A percentile compares a stretch with the other conserved stretches of the same genome.
phyloP scores from a whole-genome alignment of 1,140 invertebrate genomes.

The Periplaneta americana region DNA sequence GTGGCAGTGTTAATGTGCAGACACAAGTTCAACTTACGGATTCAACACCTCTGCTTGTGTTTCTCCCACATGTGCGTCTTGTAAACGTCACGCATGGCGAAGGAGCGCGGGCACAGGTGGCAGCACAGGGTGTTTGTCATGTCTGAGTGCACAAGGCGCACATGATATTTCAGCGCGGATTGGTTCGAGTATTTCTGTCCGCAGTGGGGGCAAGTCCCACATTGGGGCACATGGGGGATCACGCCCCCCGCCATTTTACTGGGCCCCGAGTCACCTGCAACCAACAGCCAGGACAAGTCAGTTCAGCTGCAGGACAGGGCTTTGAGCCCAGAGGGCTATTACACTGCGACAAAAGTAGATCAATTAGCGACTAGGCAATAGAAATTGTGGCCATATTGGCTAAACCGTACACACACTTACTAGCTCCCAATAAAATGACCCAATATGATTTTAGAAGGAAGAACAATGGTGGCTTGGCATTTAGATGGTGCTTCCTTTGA shows the following conservation, averaged over 20 bases:
- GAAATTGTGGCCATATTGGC: no score
- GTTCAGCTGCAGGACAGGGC: no score
- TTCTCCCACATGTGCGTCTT: constrained; percentile 58
- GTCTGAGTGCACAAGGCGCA: constrained; percentile 60
- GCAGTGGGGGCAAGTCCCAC: constrained; percentile 52
- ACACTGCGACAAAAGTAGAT: no score
- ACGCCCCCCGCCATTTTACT: not conserved
- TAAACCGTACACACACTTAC: no score
- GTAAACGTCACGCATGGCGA: constrained; percentile 55
- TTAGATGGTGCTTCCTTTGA: no score
- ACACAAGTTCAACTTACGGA: not conserved
- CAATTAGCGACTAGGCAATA: no score
- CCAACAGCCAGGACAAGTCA: not conserved
- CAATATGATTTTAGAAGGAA: no score
- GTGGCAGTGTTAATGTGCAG: no score
- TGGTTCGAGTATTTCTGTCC: constrained; percentile 57
- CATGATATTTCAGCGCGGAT: constrained; percentile 61
- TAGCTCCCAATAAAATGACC: no score
- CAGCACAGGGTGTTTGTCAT: constrained; percentile 56
- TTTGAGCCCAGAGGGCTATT: no score
- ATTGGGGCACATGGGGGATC: constrained; percentile 26
- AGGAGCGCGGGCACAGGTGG: constrained; percentile 56
- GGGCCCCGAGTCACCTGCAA: not conserved
- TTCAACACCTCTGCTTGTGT: constrained; percentile 54
- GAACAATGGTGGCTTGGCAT: no score